These are phyloP conservation scores for Drosophila nr. perissopoda DNA, from an alignment of 2,888 invertebrate species.

Conservation along the genomic window DNA sequence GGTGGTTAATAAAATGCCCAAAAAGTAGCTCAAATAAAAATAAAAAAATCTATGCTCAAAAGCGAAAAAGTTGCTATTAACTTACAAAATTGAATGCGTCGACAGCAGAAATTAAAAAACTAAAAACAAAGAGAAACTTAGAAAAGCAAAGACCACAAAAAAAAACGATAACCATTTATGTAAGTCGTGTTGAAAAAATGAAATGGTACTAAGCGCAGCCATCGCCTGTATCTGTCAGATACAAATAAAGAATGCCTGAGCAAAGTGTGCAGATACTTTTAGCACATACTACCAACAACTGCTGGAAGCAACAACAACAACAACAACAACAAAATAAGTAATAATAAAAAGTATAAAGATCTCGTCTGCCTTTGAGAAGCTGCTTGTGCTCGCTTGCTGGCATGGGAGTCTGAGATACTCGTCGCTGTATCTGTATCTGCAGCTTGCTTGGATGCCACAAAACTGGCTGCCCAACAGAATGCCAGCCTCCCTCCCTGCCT, in stretches of 20 bases:
- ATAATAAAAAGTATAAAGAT: constrained; percentile 54
- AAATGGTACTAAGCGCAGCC: constrained; percentile 35
- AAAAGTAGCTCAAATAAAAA: not conserved
- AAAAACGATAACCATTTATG: constrained; percentile 20
- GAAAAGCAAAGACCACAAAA: not conserved
- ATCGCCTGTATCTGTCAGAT: constrained; percentile 18
- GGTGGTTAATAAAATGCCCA: constrained; percentile 36
- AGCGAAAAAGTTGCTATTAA: constrained; percentile 1
- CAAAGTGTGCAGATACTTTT: constrained; percentile 50
- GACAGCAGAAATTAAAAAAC: constrained; percentile 18
- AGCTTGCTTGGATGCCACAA: constrained; percentile 54
- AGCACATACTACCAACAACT: constrained; percentile 42
- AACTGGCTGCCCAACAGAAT: constrained; percentile 38
- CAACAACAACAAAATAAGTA: constrained; percentile 25
- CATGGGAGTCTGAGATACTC: constrained; percentile 18
- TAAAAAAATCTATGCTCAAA: too few species aligned
- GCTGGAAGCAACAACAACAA: constrained; percentile 7
- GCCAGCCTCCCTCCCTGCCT: constrained; percentile 4
- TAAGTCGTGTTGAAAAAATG: constrained; percentile 15
- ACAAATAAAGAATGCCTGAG: constrained; percentile 21
- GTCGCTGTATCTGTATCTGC: constrained; percentile 40
- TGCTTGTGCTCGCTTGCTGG: constrained; percentile 8
- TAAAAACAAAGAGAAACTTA: not conserved
- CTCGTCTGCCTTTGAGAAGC: constrained; percentile 47
- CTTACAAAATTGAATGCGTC: constrained; percentile 18